Percentiles rank a stretch among this genome's conserved stretches.
Evolutionary conservation across 2,113 vertebrate genomes (phyloP).

Genomic region (Saccopteryx bilineata): DNA sequence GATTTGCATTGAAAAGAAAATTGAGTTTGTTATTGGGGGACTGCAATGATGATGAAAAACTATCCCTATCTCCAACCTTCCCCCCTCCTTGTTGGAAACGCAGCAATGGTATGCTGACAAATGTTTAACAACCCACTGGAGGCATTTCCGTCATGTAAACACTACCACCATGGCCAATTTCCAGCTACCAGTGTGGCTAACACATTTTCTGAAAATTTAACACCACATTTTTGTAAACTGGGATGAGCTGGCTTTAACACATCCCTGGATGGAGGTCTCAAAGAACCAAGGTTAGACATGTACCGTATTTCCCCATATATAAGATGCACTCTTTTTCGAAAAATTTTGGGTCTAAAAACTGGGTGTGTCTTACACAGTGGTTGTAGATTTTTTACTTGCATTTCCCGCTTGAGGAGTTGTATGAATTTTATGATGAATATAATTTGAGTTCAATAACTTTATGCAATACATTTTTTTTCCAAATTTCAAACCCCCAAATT

Average conservation of each 20-base stretch:
- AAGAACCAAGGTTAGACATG: not conserved
- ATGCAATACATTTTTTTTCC: too few species aligned
- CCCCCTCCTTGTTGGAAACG: not conserved
- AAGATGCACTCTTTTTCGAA: too few species aligned
- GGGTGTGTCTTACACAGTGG: too few species aligned
- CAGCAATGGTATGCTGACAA: not conserved
- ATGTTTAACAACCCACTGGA: not conserved
- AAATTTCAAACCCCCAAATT: too few species aligned
- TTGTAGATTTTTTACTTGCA: too few species aligned
- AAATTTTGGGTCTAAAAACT: too few species aligned
- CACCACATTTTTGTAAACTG: not conserved
- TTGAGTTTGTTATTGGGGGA: not conserved
- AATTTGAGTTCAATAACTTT: too few species aligned
- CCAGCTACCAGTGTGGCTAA: not conserved
- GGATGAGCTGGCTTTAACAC: not conserved
- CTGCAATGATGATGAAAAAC: not conserved
- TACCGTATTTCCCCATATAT: not conserved
- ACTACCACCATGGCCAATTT: not conserved
- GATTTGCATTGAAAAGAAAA: constrained; percentile 30
- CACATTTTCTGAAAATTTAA: constrained; percentile 59
- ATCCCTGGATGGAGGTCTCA: not conserved
- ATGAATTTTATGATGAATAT: too few species aligned
- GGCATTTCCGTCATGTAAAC: not conserved
- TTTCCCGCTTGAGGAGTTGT: too few species aligned
- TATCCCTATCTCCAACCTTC: not conserved